Percentiles rank a stretch among this genome's conserved stretches.
Evolutionary conservation across 2,888 invertebrate genomes (phyloP).

Genomic region (Brachypalpus laphriformis): DNA sequence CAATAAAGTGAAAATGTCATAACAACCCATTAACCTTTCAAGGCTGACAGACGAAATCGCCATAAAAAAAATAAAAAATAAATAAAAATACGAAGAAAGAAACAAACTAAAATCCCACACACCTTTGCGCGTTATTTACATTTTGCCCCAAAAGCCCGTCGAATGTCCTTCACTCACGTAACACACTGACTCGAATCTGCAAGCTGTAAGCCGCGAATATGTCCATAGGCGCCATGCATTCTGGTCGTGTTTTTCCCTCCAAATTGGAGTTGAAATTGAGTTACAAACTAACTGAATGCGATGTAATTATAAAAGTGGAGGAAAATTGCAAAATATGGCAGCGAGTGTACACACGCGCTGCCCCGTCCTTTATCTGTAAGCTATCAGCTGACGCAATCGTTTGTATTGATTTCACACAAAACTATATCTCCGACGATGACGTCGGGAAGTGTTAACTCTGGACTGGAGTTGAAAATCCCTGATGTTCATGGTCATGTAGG

Average conservation of each 20-base stretch:
- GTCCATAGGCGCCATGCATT: constrained; percentile 49
- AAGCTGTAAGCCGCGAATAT: not conserved
- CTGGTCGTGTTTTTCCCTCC: constrained; percentile 36
- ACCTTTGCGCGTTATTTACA: constrained; percentile 26
- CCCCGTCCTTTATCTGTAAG: constrained; percentile 21
- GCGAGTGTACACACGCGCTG: not conserved
- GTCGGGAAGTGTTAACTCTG: not conserved
- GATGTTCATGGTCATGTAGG: constrained; percentile 1
- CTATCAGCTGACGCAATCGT: constrained; percentile 53
- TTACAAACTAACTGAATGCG: not conserved
- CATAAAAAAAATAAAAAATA: not conserved
- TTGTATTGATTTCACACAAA: constrained; percentile 33
- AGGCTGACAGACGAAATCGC: constrained; percentile 28
- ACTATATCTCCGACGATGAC: not conserved
- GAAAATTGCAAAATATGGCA: not conserved
- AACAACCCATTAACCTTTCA: constrained; percentile 46
- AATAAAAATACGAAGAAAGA: not conserved
- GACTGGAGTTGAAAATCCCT: not conserved
- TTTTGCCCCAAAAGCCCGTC: not conserved
- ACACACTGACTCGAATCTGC: not conserved
- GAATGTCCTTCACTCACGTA: constrained; percentile 24
- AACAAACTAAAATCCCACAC: not conserved
- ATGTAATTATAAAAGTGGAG: not conserved
- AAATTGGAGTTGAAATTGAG: not conserved
- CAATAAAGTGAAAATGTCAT: constrained; percentile 16